Conservation (phyloP, 2,888 invertebrate species). For the Osmoderma eremita region DNA sequence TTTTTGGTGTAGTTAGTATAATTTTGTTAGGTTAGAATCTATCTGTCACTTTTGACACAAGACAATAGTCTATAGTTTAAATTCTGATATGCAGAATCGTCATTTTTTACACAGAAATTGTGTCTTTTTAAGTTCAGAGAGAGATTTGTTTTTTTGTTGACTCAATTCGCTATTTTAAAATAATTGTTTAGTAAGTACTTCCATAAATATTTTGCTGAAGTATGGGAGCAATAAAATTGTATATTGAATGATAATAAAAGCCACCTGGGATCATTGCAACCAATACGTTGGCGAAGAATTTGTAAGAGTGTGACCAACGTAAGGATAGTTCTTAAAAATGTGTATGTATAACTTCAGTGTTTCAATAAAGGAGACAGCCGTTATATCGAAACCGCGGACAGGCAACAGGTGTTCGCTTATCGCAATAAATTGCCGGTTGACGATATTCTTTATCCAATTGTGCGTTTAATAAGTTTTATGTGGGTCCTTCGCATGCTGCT, state of each 20-base stretch:
- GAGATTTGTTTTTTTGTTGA: no score
- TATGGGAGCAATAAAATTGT: no score
- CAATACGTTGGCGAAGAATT: slow-evolving; percentile 27
- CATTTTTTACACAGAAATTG: no score
- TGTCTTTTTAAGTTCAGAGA: no score
- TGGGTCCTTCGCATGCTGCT: slow-evolving; percentile 19
- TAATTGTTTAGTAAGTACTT: no score
- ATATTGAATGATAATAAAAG: slow-evolving; percentile 1
- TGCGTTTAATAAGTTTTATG: slow-evolving; percentile 26
- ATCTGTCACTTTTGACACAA: no score
- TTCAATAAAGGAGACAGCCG: slow-evolving; percentile 24
- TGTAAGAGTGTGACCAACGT: not conserved
- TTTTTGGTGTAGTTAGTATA: no score
- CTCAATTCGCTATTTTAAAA: no score
- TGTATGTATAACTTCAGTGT: slow-evolving; percentile 4
- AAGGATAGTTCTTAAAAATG: slow-evolving; percentile 18
- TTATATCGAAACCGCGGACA: slow-evolving; percentile 29
- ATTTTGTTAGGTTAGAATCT: no score
- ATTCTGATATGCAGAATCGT: no score
- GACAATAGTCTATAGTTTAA: no score
- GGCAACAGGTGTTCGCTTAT: slow-evolving; percentile 36
- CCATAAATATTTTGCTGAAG: no score
- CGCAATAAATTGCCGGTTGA: slow-evolving; percentile 31
- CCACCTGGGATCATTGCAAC: not conserved
- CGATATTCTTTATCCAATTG: slow-evolving; percentile 32